Percentiles rank a stretch among this genome's conserved stretches.
Evolutionary conservation across 30 jellyfish, hydroid and myxozoan species (phyloP).

Genomic region (Nemopilema nomurai): DNA sequence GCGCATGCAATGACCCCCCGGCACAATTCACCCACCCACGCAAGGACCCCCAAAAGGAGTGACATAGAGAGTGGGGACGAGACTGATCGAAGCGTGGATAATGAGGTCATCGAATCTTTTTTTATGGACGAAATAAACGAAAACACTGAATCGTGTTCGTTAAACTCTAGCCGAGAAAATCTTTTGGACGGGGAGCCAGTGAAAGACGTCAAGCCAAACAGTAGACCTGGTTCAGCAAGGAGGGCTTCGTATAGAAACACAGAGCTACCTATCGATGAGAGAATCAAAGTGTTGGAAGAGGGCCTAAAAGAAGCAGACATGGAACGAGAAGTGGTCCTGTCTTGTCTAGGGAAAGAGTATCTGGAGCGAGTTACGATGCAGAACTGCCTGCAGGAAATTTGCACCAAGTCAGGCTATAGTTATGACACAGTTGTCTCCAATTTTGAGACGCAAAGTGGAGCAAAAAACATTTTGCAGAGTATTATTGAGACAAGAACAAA

Average conservation of each 20-base stretch:
- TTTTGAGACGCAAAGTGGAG: slow-evolving; percentile 49
- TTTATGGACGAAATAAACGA: slow-evolving; percentile 74
- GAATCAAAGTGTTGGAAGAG: slow-evolving; percentile 63
- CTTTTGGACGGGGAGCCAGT: slow-evolving; percentile 50
- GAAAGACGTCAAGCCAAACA: slow-evolving; percentile 19
- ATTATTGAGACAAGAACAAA: slow-evolving; percentile 56
- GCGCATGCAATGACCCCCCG: slow-evolving; percentile 66
- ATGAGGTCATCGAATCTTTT: slow-evolving; percentile 63
- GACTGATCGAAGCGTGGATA: slow-evolving; percentile 59
- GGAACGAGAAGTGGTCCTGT: slow-evolving; percentile 82
- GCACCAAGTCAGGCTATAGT: slow-evolving; percentile 65
- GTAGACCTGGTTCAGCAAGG: slow-evolving; percentile 47
- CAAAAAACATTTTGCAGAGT: slow-evolving; percentile 26
- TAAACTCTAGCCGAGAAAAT: slow-evolving; percentile 60
- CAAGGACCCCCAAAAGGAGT: slow-evolving; percentile 1
- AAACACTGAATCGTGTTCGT: slow-evolving; percentile 56
- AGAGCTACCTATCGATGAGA: slow-evolving; percentile 55
- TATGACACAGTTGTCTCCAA: slow-evolving; percentile 52
- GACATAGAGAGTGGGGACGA: slow-evolving; percentile 66
- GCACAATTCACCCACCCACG: slow-evolving; percentile 40
- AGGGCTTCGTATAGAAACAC: slow-evolving; percentile 42
- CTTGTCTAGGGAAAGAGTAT: slow-evolving; percentile 86
- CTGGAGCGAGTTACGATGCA: slow-evolving; percentile 77
- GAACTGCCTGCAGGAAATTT: slow-evolving; percentile 66
- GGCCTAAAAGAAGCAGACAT: slow-evolving; percentile 76